phyloP scores from a whole-genome alignment of 2,797 vertebrate genomes.

The Gobio occitaniae region DNA sequence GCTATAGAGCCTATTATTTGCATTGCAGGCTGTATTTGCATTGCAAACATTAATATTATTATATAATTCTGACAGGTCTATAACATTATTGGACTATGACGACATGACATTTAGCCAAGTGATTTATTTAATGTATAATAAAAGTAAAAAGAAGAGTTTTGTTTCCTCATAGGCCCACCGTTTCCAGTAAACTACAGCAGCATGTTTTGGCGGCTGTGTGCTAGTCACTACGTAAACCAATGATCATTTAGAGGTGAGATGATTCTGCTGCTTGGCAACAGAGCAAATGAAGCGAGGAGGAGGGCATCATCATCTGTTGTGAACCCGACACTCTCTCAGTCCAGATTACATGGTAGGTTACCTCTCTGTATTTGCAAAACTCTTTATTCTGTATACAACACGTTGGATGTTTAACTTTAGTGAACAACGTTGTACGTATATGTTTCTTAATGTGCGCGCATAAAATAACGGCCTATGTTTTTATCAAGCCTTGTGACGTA shows the following conservation, averaged over 20 bases:
- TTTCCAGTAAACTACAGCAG: neutral
- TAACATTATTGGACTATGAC: neutral
- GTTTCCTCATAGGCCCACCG: neutral
- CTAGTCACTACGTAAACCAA: constrained; percentile 49
- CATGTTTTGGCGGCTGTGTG: neutral
- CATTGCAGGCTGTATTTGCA: neutral
- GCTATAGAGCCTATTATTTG: neutral
- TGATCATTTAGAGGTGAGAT: constrained; percentile 21
- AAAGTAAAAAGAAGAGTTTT: neutral
- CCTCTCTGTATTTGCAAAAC: neutral
- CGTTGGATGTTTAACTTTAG: neutral
- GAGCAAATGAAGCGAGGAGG: constrained; percentile 65
- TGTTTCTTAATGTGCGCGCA: neutral
- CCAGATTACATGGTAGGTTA: constrained; percentile 67
- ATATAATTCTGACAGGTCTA: neutral
- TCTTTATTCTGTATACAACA: neutral
- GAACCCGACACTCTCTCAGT: constrained; percentile 27
- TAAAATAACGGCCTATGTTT: neutral
- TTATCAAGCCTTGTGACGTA: constrained; percentile 35
- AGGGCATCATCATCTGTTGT: constrained; percentile 46
- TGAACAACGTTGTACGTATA: neutral
- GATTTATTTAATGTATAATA: neutral
- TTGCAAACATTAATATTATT: neutral
- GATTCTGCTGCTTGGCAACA: constrained; percentile 67
- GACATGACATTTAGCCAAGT: neutral